Evolutionary conservation across 2,797 vertebrate genomes (phyloP).

Genomic region (Zenarchopterus dispar): DNA sequence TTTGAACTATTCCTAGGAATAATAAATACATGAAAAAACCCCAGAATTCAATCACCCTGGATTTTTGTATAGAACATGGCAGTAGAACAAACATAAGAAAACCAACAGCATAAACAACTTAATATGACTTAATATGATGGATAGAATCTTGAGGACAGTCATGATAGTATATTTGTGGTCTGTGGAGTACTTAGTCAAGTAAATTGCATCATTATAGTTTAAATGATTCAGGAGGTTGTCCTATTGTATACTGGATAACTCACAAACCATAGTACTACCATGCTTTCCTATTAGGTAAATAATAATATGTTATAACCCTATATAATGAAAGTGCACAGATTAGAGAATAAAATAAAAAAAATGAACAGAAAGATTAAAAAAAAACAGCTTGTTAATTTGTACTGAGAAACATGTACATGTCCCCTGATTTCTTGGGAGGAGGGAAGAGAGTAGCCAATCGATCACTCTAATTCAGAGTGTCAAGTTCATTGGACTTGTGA

Average conservation of each 20-base stretch:
- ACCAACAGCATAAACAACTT: slow-evolving; percentile 79
- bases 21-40: slow-evolving; percentile 99
- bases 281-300: slow-evolving; percentile 84
- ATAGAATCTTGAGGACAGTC: slow-evolving; percentile 70
- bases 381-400: slow-evolving; percentile 54
- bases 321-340: slow-evolving; percentile 96
- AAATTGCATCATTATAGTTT: slow-evolving; percentile 53
- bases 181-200: slow-evolving; percentile 57
- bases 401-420: slow-evolving; percentile 63
- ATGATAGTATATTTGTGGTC: slow-evolving; percentile 68
- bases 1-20: slow-evolving; percentile 99
- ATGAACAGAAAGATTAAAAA: slow-evolving; percentile 17
- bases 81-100: slow-evolving; percentile 89
- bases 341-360: slow-evolving; percentile 61
- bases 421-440: slow-evolving; percentile 51
- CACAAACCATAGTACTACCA: slow-evolving; percentile 85
- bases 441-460: slow-evolving; percentile 54
- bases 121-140: slow-evolving; percentile 69
- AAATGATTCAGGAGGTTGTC: slow-evolving; percentile 61
- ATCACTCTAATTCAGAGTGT: slow-evolving; percentile 18
- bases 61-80: slow-evolving; percentile 93
- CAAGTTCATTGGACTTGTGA: slow-evolving; percentile 83
- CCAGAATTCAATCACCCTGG: slow-evolving; percentile 97
- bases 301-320: slow-evolving; percentile 85
- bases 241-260: slow-evolving; percentile 66